Conservation (phyloP, 1,140 invertebrate species). For the Aplysia californica region DNA sequence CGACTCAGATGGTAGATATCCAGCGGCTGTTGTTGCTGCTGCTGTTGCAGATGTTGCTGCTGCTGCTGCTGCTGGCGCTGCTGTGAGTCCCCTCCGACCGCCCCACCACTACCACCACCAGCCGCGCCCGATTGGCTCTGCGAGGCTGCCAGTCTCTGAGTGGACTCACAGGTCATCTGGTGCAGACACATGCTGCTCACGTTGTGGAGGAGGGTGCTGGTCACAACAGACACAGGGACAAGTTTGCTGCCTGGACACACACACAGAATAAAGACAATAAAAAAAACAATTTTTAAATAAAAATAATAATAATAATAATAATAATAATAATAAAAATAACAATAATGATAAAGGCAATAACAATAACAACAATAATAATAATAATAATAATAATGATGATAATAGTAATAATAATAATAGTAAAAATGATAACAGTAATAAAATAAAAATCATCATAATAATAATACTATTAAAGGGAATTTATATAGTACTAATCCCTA, state of each 20-base stretch:
- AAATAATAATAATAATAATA: not conserved
- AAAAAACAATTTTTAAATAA: not conserved
- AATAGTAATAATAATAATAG: not conserved
- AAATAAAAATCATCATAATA: no score
- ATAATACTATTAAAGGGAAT: no score
- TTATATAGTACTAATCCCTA: no score
- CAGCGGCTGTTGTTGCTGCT: slow-evolving; percentile 47
- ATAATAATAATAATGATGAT: not conserved
- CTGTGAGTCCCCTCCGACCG: not conserved
- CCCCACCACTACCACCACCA: not conserved
- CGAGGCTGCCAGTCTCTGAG: not conserved
- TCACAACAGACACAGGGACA: slow-evolving; percentile 38
- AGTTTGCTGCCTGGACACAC: not conserved
- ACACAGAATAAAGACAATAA: not conserved
- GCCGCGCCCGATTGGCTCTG: not conserved
- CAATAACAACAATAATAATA: not conserved
- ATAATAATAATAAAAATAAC: not conserved
- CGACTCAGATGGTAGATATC: slow-evolving; percentile 52
- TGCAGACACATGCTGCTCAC: slow-evolving; percentile 64
- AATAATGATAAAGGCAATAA: not conserved
- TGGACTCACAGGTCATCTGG: slow-evolving; percentile 48
- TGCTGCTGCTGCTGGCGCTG: not conserved
- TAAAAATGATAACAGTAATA: no score
- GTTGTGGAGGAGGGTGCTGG: slow-evolving; percentile 56
- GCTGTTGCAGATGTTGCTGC: no score